These are phyloP conservation scores for Ophioderma brevispina DNA, from an alignment of 35 echinoderm and acorn worm genomes.

Conservation along the genomic window DNA sequence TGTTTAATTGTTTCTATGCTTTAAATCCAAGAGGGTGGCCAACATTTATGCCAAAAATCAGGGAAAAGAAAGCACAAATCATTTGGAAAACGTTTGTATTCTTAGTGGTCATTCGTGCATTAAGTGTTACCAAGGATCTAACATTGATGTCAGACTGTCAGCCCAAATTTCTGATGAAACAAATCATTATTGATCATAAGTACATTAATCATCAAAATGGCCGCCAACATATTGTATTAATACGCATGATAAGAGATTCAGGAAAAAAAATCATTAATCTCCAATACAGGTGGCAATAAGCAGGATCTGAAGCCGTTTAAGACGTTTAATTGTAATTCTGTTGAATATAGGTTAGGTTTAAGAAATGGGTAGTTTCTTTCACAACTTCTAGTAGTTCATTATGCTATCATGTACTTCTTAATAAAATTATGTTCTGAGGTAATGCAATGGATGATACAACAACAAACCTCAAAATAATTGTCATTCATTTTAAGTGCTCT, in stretches of 20 bases:
- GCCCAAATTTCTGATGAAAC: neutral
- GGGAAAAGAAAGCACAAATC: too few species aligned
- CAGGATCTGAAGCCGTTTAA: neutral
- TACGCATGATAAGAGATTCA: neutral
- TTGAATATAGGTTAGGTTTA: neutral
- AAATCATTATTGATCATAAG: neutral
- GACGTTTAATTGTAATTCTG: neutral
- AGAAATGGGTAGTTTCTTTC: neutral
- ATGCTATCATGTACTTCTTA: neutral
- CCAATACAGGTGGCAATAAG: neutral
- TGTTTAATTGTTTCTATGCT: too few species aligned
- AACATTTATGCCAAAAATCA: too few species aligned
- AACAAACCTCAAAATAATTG: conserved; percentile 10
- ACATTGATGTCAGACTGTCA: neutral
- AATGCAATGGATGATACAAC: neutral
- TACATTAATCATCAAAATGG: neutral
- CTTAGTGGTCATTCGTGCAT: neutral
- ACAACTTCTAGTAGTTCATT: neutral
- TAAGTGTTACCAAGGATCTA: neutral
- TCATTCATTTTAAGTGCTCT: neutral
- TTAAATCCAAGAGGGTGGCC: too few species aligned
- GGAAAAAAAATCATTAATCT: neutral
- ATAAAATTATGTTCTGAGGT: neutral
- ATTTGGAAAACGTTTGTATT: too few species aligned
- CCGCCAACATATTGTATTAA: neutral